These are phyloP conservation scores for Pseudococcus longispinus DNA, from an alignment of 2,888 invertebrate species.

Conservation along the genomic window DNA sequence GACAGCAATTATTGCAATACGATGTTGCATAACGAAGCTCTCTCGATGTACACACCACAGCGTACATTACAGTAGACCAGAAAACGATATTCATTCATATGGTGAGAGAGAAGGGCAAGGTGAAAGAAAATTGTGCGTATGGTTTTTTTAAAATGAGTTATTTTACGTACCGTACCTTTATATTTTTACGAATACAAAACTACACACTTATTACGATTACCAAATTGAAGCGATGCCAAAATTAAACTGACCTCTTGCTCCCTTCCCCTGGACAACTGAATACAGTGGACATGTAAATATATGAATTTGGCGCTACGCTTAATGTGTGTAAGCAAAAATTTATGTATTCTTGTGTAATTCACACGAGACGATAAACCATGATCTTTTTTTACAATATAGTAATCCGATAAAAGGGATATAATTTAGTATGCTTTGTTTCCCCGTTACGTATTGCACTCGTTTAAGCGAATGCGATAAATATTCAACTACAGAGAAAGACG, in stretches of 20 bases:
- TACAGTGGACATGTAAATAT: background rate
- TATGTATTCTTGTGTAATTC: constrained; percentile 35
- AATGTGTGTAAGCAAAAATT: constrained; percentile 21
- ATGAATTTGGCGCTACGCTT: constrained; percentile 28
- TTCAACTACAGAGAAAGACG: background rate
- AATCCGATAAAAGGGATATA: constrained; percentile 43
- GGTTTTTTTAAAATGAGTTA: background rate
- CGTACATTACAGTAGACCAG: background rate
- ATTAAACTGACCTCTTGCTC: constrained; percentile 8
- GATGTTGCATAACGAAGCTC: constrained; percentile 14
- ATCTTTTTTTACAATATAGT: constrained; percentile 28
- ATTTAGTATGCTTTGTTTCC: constrained; percentile 21
- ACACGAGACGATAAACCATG: constrained; percentile 35
- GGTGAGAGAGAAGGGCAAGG: no score
- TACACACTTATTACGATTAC: constrained; percentile 4
- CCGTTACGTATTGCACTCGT: background rate
- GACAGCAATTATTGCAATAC: constrained; percentile 53
- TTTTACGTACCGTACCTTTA: background rate
- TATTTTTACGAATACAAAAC: background rate
- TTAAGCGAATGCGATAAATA: background rate
- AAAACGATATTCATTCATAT: background rate
- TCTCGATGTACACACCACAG: background rate
- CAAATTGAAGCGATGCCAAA: constrained; percentile 26
- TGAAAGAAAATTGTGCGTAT: background rate
- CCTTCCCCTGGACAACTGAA: background rate